Base-by-base conservation (phyloP, 2,888 invertebrate species). In the Chloromyia formosa region DNA sequence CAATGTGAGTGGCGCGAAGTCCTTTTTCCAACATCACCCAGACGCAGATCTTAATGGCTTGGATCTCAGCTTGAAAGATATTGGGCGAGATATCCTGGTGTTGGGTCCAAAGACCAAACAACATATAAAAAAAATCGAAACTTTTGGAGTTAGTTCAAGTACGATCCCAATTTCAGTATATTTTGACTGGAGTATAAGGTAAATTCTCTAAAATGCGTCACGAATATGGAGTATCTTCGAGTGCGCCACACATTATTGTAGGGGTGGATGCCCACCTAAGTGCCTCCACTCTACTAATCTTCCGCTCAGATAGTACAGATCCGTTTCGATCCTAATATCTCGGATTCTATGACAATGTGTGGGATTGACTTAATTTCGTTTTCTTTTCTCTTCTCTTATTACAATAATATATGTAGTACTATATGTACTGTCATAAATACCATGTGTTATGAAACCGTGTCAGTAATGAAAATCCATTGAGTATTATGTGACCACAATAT, bases 381-480 rank as follows among this genome's bases (percentile, higher is more conserved):
- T 27, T 58, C 27, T 69, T 58, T 68, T 54, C 27, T 58, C 69
- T 53, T 23, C 40, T 18, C 56, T 53, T 45, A 66, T 66, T n/a
- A n/a, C n/a, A n/a, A n/a, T n/a, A n/a, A n/a, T n/a, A n/a, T n/a
- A n/a, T n/a, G n/a, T n/a, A n/a, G n/a, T n/a, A n/a, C n/a, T n/a
- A n/a, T 27, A 18, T 35, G 20, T 74, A 23, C 60, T 68, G 45
- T 20, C 45, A 64, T 74, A 53, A 54, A 56, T 35, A 20, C 58
- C 10, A 16, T 49, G 14, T 49, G 14, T 71, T 71, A 58, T 71
- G 58, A 71, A 71, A 71, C 40, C 56, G 40, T 40, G 71, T 71
- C 58, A 40, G 23, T 14, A 27, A 53, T 1, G 53, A 53, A 54
- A 45, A 20, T 16, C n/a, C 66, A 16, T 20, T 16, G 40, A 14